These are phyloP conservation scores for Melanotaenia parkinsoni DNA, from an alignment of 2,797 vertebrate genomes.

Conservation along the genomic window DNA sequence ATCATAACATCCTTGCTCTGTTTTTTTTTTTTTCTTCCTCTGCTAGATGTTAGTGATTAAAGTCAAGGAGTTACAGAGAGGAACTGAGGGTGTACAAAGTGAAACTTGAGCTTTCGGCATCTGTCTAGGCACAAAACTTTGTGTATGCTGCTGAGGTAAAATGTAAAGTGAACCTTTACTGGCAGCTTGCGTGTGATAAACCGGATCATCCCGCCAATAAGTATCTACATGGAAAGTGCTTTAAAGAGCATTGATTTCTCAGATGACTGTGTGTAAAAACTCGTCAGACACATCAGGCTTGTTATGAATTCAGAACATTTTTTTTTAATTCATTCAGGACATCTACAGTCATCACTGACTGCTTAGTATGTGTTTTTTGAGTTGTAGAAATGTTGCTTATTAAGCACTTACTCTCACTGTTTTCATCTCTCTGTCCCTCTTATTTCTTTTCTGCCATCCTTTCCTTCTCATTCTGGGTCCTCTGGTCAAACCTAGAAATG, in stretches of 20 bases:
- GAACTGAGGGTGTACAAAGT: neutral
- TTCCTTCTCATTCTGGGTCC: slow-evolving; percentile 1
- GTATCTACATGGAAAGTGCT: neutral
- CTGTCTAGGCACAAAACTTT: neutral
- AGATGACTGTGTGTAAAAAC: neutral
- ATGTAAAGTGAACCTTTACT: neutral
- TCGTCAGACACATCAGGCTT: neutral
- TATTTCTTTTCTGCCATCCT: neutral
- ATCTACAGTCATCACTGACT: slow-evolving; percentile 8
- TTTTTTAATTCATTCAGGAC: neutral
- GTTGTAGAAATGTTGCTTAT: neutral
- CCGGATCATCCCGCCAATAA: slow-evolving; percentile 1
- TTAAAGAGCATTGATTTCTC: neutral
- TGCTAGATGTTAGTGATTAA: neutral
- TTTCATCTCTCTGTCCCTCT: neutral
- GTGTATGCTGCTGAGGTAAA: neutral
- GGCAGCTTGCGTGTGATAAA: slow-evolving; percentile 8
- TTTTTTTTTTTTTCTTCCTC: neutral
- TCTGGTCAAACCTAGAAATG: slow-evolving; percentile 18
- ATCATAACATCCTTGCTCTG: neutral
- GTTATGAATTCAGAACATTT: neutral
- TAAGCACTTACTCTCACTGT: neutral
- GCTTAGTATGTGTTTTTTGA: slow-evolving; percentile 1
- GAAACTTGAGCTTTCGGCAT: neutral
- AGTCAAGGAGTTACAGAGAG: neutral